Percentiles rank a stretch among this genome's conserved stretches.
Conservation (phyloP, 2,888 invertebrate genomes). For the Nephrotoma guestfalica region DNA sequence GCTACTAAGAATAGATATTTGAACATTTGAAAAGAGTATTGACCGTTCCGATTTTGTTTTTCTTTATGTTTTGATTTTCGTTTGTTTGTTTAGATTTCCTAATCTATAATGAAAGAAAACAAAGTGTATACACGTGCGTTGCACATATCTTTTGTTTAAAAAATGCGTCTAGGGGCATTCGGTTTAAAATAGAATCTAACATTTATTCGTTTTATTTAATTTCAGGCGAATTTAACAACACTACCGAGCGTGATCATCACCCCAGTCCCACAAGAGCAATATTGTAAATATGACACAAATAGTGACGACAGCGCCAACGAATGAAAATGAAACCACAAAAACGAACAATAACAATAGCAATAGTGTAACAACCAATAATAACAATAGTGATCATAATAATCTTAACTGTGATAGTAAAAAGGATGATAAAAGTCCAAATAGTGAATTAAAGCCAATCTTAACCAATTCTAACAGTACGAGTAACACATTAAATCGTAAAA, state of each 20-base stretch:
- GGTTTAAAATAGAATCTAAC: neutral
- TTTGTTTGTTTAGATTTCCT: neutral
- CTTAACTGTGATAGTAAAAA: neutral
- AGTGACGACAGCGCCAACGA: neutral
- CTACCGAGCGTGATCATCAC: neutral
- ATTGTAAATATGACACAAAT: neutral
- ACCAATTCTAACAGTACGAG: neutral
- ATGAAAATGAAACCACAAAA: neutral
- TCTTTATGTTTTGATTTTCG: neutral
- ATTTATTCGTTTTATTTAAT: neutral
- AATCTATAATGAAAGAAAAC: neutral
- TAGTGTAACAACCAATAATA: neutral
- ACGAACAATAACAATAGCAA: neutral
- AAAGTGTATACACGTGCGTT: neutral
- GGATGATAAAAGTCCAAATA: neutral
- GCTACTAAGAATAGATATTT: neutral
- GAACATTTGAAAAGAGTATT: neutral
- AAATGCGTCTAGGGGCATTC: neutral
- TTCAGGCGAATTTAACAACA: neutral
- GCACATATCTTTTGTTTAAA: neutral
- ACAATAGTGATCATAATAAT: neutral
- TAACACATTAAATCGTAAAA: conserved; percentile 15
- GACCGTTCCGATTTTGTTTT: neutral
- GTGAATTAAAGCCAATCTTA: neutral
- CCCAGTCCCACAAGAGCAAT: neutral